These are phyloP conservation scores for Anas bahamensis DNA, from an alignment of 2,797 vertebrate species.

Conservation along the genomic window DNA sequence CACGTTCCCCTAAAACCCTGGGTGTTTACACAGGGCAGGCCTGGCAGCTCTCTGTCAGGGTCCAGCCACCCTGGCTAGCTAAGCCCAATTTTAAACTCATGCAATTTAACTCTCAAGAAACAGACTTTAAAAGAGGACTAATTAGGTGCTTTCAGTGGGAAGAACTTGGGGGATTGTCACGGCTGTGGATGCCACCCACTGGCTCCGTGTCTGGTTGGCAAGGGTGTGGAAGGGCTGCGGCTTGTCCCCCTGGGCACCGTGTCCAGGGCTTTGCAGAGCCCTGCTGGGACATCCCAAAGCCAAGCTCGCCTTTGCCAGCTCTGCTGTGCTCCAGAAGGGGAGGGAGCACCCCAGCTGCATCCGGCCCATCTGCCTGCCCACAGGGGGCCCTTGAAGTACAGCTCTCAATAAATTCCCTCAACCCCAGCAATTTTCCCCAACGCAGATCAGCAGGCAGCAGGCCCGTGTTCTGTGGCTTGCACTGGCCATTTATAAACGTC, in stretches of 20 bases:
- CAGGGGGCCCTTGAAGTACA: slow-evolving; percentile 20
- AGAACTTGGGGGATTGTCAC: neutral
- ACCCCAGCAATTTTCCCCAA: slow-evolving; percentile 12
- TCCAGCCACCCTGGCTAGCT: neutral
- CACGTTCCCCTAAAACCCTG: neutral
- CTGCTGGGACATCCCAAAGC: neutral
- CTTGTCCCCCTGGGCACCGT: rapidly evolving
- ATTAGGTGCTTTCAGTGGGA: neutral
- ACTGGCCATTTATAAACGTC: neutral
- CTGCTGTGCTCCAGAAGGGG: neutral
- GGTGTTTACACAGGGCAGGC: neutral
- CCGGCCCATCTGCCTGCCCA: neutral
- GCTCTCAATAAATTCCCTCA: slow-evolving; percentile 40
- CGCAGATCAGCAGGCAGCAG: slow-evolving; percentile 14
- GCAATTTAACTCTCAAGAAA: neutral
- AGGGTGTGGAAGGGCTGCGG: neutral
- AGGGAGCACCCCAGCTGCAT: neutral
- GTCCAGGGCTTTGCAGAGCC: neutral
- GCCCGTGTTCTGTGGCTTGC: slow-evolving; percentile 30
- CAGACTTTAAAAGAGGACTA: neutral
- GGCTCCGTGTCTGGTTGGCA: neutral
- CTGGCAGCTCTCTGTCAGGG: neutral
- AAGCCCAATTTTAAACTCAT: neutral
- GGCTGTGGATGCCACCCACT: neutral
- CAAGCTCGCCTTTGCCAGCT: rapidly evolving